Evolutionary conservation across 37 sponge, comb jelly and placozoan species (phyloP), one percentile per base, ranked within the genome.

Genomic region (Lycopodina hypogea): DNA sequence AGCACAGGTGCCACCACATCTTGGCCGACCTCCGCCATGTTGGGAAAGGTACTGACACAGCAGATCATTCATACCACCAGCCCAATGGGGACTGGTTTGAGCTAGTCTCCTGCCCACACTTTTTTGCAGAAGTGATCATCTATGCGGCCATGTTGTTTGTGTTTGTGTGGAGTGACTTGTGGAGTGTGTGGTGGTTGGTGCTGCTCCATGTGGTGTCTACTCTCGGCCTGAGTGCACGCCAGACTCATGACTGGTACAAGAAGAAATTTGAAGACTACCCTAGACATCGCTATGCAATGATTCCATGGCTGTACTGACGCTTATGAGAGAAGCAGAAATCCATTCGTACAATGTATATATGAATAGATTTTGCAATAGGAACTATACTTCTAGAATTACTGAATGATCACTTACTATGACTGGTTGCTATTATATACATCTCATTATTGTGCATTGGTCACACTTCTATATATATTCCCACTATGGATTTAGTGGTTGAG

Each of bases 21-120:
- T 56, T 94, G 28, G 95, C 86, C 7, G 41, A 81, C 2, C 66
- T 94, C 30, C 61, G 95, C 36, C 26, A 50, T 23, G 30, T 15
- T 0, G 6, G 1, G 48, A 57, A 69, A 3, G 41, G 15, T 7
- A 24, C 18, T 19, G 38, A 57, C 0, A 17, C 26, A 17, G 41
- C 42, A 35, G 32, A 35, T 35, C 72, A 22, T 23, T 18, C 8
- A 39, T 78, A 66, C 61, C 39, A 55, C 17, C 74, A 90, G 30
- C 95, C 95, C 33, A 18, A 69, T 34, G 95, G 95, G 36, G 95
- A 91, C 52, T 95, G 95, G 95, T 95, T 95, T 67, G 66, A 81
- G 18, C 74, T 80, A 39, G 81, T 88, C 15, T 88, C 92, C 42
- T 62, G 79, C 48, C 95, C 95, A 7, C 95, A 95, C 74, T 85